Evolutionary conservation across 2,113 vertebrate genomes (phyloP).

Genomic region (Megaleporinus macrocephalus): DNA sequence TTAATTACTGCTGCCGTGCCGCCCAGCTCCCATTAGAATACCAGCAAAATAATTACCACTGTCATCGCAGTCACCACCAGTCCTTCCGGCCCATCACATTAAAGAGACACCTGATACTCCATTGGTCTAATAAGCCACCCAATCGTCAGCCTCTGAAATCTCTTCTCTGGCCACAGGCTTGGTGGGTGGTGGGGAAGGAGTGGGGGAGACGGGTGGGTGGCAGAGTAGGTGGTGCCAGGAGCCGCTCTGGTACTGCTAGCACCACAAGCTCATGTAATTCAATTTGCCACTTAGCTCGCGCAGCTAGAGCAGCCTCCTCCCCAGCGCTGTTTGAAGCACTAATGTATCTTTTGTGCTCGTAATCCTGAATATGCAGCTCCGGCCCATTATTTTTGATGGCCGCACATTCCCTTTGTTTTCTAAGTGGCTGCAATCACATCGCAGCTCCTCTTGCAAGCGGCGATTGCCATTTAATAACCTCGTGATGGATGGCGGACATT

Average conservation of each 20-base stretch:
- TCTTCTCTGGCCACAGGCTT: slow-evolving; percentile 26
- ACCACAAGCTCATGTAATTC: slow-evolving; percentile 49
- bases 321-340: slow-evolving; percentile 33
- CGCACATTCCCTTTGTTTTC: slow-evolving; percentile 54
- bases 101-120: slow-evolving; percentile 67
- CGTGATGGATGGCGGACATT: slow-evolving; percentile 61
- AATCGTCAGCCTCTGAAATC: slow-evolving; percentile 36
- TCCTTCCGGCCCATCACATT: slow-evolving; percentile 73
- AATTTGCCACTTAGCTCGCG: slow-evolving; percentile 46
- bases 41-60: slow-evolving; percentile 76
- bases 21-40: slow-evolving; percentile 68
- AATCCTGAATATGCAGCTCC: slow-evolving; percentile 40
- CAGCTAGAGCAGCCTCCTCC: slow-evolving; percentile 18
- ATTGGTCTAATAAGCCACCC: slow-evolving; percentile 47
- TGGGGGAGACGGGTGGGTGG: too few relatives aligned
- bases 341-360: slow-evolving; percentile 55
- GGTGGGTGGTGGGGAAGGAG: slow-evolving; percentile 22
- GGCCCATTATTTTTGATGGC: slow-evolving; percentile 50
- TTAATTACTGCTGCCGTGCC: slow-evolving; percentile 77
- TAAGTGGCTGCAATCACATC: slow-evolving; percentile 61
- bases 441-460: slow-evolving; percentile 46
- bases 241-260: slow-evolving; percentile 26
- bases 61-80: slow-evolving; percentile 64
- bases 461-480: slow-evolving; percentile 65
- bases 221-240: slow-evolving; percentile 32